Base-by-base conservation (phyloP, 37 sponge, comb jelly and placozoan genomes). In the Haliclona indistincta region DNA sequence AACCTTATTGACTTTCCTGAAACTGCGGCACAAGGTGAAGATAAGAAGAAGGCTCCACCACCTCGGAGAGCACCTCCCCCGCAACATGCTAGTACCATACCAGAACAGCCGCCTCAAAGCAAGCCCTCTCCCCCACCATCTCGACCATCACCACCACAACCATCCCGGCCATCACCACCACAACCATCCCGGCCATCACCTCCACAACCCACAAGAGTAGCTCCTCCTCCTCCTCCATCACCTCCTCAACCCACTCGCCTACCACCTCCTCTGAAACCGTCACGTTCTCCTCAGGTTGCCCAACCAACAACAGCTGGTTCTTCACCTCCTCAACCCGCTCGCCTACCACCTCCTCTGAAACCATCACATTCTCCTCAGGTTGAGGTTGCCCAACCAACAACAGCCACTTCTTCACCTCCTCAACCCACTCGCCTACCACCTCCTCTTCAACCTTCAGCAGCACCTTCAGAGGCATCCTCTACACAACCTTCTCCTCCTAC, bases 181-280 rank as follows among this genome's bases (percentile, higher is more conserved):
- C n/a, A 5, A 28, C 56, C 26, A 3, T 3, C 56, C 56, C n/a
- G n/a, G n/a, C 34, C 74, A 58, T 40, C 10, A 4, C 74, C 74
- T 58, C 62, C 74, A 2, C 49, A 66, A 38, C 73, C 73, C 2
- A 29, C 54, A 54, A 34, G 17, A 34, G 36, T 38, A 71, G 53
- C 73, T 49, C 56, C 73, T 6, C 61, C 5, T 67, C 78, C 49
- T 3, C 60, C 78, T 35, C 68, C 43, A 22, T 20, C 36, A 36
- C 6, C 61, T 34, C 74, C 8, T 8, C 72, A 25, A 1, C 36
- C 34, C 4, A 25, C 44, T 54, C 54, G 1, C 54, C 55, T 34
- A 1, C 53, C 30, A 32, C 55, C 35, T 23, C 13, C 54, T 47
- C 55, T 29, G 54, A 45, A 3, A 43, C 65, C 65, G 33, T 30